phyloP scores from a whole-genome alignment of 2,888 invertebrate genomes.

The Perithous albicinctus region DNA sequence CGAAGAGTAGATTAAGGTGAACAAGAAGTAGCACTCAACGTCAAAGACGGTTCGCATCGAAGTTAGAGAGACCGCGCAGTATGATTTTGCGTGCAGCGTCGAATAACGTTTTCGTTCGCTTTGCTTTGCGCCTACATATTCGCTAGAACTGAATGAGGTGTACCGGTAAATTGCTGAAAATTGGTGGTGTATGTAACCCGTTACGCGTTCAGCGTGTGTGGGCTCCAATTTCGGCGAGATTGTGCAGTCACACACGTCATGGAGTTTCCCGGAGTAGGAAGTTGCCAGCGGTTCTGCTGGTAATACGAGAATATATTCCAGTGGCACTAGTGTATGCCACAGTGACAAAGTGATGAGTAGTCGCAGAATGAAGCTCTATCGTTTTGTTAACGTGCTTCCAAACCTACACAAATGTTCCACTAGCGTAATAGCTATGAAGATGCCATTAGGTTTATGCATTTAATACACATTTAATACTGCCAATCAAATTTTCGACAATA shows the following conservation, averaged over 20 bases:
- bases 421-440: background rate
- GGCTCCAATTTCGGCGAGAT: background rate
- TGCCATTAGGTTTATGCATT: background rate
- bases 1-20: background rate
- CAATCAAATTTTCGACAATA: too few relatives aligned
- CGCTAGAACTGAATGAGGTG: conserved; percentile 30
- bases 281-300: background rate
- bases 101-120: conserved; percentile 20
- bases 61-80: conserved; percentile 48
- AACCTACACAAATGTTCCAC: background rate
- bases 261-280: background rate
- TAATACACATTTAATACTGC: background rate
- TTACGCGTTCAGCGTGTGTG: background rate
- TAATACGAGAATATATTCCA: conserved; percentile 1
- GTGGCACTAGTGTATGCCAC: background rate
- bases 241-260: background rate
- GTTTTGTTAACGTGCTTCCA: background rate
- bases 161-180: background rate
- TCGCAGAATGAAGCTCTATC: background rate
- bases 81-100: conserved; percentile 45
- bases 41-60: conserved; percentile 55
- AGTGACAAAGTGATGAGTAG: background rate
- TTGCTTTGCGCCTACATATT: conserved; percentile 33
- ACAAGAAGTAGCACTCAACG: conserved; percentile 7
- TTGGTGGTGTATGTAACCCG: background rate